Conservation (phyloP, 2,113 vertebrate species). For the Neomonachus schauinslandi region DNA sequence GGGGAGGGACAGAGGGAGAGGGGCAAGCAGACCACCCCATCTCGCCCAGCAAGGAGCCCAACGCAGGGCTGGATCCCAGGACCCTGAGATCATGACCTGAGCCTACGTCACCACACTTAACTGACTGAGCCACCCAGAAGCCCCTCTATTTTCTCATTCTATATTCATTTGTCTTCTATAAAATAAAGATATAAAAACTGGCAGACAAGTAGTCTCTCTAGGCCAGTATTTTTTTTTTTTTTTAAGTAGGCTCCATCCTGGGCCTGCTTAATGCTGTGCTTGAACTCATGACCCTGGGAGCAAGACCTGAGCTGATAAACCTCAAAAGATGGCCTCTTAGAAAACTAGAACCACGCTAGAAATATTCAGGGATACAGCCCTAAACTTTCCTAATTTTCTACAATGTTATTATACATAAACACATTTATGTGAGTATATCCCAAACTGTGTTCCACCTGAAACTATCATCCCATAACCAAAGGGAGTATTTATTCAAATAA, state of each 20-base stretch:
- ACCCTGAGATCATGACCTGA: not conserved
- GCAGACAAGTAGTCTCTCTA: not conserved
- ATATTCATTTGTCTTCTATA: not conserved
- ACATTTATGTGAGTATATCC: not conserved
- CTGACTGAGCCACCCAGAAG: not conserved
- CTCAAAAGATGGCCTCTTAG: not conserved
- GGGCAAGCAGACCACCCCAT: not conserved
- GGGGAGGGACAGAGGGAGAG: not conserved
- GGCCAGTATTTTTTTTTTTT: slow-evolving; percentile 19
- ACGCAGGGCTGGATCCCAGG: not conserved
- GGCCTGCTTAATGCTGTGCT: not conserved
- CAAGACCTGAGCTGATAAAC: not conserved
- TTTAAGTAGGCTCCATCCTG: not conserved
- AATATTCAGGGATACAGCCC: not conserved
- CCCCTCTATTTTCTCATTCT: not conserved
- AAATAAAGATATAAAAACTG: not conserved
- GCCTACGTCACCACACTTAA: not conserved
- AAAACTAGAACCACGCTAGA: not conserved
- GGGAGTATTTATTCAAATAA: not conserved
- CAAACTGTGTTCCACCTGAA: not conserved
- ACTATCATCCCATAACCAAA: not conserved
- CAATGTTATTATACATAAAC: not conserved
- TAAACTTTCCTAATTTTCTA: not conserved
- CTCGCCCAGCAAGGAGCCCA: not conserved
- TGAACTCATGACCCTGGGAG: not conserved